A percentile compares a stretch with the other conserved stretches of the same genome.
Evolutionary conservation across 2,113 vertebrate genomes (phyloP).

Genomic region (Rhipidura dahli): DNA sequence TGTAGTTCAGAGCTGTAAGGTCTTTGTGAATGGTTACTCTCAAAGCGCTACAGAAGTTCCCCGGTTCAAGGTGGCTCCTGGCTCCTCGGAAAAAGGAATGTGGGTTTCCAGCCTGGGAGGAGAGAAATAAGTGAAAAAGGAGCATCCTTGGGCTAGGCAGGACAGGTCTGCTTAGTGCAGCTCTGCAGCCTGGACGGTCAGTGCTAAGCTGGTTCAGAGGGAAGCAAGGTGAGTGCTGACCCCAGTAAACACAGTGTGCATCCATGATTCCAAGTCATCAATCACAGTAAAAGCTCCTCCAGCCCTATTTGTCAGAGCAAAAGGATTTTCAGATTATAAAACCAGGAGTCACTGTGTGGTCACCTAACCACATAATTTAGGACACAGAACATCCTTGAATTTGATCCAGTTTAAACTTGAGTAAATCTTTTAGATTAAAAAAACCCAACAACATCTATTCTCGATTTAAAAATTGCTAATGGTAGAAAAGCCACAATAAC

Average conservation of each 20-base stretch:
- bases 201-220: not conserved
- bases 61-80: slow-evolving; percentile 46
- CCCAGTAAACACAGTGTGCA: not conserved
- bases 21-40: slow-evolving; percentile 64
- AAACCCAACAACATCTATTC: slow-evolving; percentile 37
- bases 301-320: not conserved
- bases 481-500: slow-evolving; percentile 40
- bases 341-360: not conserved
- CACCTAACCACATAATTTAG: slow-evolving; percentile 23
- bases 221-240: slow-evolving; percentile 3
- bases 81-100: slow-evolving; percentile 56
- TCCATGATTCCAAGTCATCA: not conserved
- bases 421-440: not conserved
- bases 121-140: slow-evolving; percentile 56
- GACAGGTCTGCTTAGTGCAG: not conserved
- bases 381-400: slow-evolving; percentile 49
- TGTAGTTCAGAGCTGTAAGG: slow-evolving; percentile 60
- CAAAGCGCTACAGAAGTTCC: slow-evolving; percentile 59
- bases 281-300: not conserved
- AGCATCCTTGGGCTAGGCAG: slow-evolving; percentile 24
- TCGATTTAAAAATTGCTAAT: slow-evolving; percentile 34
- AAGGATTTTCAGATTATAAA: slow-evolving; percentile 54
- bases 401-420: slow-evolving; percentile 15
- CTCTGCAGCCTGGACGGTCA: not conserved
- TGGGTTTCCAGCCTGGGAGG: slow-evolving; percentile 54